Base-by-base conservation (phyloP, 2,797 vertebrate species). In the Platalea minor region DNA sequence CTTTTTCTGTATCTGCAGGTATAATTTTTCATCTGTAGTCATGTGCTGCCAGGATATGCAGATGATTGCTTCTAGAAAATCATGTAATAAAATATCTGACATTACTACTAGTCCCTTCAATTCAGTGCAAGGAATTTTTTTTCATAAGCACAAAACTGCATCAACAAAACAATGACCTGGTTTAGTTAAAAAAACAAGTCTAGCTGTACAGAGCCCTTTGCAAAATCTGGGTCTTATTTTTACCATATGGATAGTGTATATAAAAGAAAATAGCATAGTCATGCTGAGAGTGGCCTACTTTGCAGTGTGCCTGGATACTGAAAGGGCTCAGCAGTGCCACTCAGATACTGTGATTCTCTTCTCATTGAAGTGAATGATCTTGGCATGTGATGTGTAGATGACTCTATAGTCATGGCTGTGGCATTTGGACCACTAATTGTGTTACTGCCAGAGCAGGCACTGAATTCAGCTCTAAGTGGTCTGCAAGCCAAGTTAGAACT, bases 221-320 rank as follows among this genome's bases (percentile, higher is more conserved):
- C 31, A 76, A 81, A 86, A 84, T 84, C 54, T 76, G 33, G 21
- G 57, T 84, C 76, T 96, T 86, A 63, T 75, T 91, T 90, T 95
- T 90, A 65, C 73, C 83, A 45, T 88, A 81, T 78, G 67, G 67
- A 10, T 73, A 53, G 18, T 11, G 28, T 51, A 76, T 59, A 61
- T 45, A 78, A 72, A 81, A 90, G 69, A 88, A 93, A 95, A 95
- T 35, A 90, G 39, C 82, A 51, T 63, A 84, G 89, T 84, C 89
- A 90, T 90, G 70, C 65, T 63, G 85, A 67, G 57, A 88, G 50
- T 86, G 79, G 61, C 94, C 94, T 88, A 94, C 28, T 95, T 96
- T 90, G 31, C 89, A 48, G 20, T 31, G 13, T 57, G 35, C 45
- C 51, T 86, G 74, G 53, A 3, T 88, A 26, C n/a, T 56, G 76